Conservation (phyloP, 2,888 invertebrate genomes). For the Orthosia cruda region DNA sequence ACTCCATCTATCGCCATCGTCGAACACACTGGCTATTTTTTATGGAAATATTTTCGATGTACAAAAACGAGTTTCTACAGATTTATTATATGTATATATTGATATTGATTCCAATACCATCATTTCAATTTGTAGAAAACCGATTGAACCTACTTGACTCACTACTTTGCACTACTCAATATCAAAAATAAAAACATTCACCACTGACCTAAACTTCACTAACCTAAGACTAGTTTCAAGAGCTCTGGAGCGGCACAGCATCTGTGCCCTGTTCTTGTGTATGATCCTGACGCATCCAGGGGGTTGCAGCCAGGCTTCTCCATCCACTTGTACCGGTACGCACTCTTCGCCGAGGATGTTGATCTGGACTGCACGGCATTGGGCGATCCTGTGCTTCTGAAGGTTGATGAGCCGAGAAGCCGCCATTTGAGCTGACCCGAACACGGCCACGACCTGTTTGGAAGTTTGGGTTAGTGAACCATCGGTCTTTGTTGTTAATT, state of each 20-base stretch:
- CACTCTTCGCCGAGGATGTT: constrained; percentile 98
- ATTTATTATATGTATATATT: too few species aligned
- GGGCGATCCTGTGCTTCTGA: constrained; percentile 99
- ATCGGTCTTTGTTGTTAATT: neutral
- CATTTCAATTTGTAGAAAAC: constrained; percentile 20
- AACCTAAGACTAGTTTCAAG: constrained; percentile 97
- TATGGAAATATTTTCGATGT: too few species aligned
- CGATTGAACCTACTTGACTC: constrained; percentile 4
- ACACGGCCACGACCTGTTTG: constrained; percentile 95
- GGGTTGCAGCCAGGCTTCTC: constrained; percentile 99
- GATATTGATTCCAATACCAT: neutral
- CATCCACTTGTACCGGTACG: constrained; percentile 98
- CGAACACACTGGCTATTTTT: too few species aligned
- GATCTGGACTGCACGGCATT: constrained; percentile 98
- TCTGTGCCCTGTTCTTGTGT: constrained; percentile 99
- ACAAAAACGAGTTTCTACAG: too few species aligned
- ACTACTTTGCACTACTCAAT: constrained; percentile 56
- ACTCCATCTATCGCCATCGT: too few species aligned
- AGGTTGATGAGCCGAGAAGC: constrained; percentile 98
- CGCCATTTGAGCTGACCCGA: constrained; percentile 99
- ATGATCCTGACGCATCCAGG: constrained; percentile 99
- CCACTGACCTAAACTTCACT: constrained; percentile 70
- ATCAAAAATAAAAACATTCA: constrained; percentile 50
- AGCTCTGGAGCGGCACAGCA: constrained; percentile 97
- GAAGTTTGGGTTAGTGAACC: neutral